Evolutionary conservation across 2,113 vertebrate species (phyloP), one percentile per base, ranked within the genome.

Genomic region (Perca fluviatilis): DNA sequence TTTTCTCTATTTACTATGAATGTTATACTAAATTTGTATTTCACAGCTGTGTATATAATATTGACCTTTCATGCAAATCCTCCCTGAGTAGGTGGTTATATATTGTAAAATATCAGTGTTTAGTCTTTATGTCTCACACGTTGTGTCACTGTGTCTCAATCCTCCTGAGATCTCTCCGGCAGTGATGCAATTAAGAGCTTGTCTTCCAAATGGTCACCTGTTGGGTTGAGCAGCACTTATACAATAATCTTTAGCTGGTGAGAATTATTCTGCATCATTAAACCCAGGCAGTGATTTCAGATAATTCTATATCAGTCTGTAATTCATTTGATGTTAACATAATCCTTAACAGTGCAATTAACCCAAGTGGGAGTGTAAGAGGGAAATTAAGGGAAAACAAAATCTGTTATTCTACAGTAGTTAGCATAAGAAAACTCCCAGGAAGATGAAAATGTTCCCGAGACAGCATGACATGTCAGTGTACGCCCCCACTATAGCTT

Each of bases 151-250:
- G 15, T 1, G 43, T 25, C 64, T 66, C 43, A 11, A 71, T 67
- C 13, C 27, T 72, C 18, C 18, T 67, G 46, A 21, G 23, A 46
- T 58, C 33, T 64, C 33, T 25, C 71, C 25, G 36, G 36, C 50
- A 43, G 51, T 33, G 61, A 67, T 57, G 40, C 71, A 61, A 79
- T 82, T 62, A 74, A 57, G 36, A 66, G 16, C 6, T 33, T 61
- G 40, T 51, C n/a, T 73, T 62, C 63, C 47, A 66, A 74, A 79
- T 46, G 40, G 74, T 75, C 68, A 77, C 78, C 83, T 83, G 74
- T 71, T 81, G 74, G 64, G 58, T 51, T 36, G 23, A 79, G 43
- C 40, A 23, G 21, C 63, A 56, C 56, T 80, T 27, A 30, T 30
- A 33, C 77, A 68, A 77, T 50, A 18, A 47, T 79, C 0, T 69